These are phyloP conservation scores for Numenius phaeopus DNA, from an alignment of 2,797 vertebrate genomes.

Conservation along the genomic window DNA sequence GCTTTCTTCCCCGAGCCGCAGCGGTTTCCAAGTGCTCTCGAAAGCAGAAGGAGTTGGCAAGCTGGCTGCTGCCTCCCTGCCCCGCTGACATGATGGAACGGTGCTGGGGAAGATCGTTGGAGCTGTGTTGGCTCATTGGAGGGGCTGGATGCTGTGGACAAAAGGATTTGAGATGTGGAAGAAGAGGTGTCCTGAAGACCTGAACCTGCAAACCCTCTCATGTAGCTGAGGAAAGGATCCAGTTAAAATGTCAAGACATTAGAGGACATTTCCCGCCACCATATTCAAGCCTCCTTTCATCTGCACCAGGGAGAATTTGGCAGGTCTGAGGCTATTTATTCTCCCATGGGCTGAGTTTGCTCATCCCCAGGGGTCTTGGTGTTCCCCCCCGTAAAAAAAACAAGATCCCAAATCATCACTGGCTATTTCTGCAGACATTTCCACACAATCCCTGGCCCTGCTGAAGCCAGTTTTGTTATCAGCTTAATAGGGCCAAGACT, in stretches of 20 bases:
- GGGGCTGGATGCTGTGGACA: too few species aligned
- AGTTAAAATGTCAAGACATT: fast-evolving
- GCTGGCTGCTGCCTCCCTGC: not conserved
- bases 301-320: not conserved
- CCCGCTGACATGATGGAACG: fast-evolving
- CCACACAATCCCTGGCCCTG: not conserved
- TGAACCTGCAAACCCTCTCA: not conserved
- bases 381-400: not conserved
- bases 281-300: not conserved
- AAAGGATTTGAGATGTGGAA: not conserved
- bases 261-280: fast-evolving
- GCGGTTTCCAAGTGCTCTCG: not conserved
- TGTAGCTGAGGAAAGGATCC: not conserved
- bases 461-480: slow-evolving; percentile 23
- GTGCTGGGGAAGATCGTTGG: not conserved
- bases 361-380: not conserved
- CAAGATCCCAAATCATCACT: not conserved
- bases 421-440: not conserved
- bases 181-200: not conserved
- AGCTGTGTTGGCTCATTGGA: fast-evolving
- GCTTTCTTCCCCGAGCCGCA: not conserved
- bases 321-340: not conserved
- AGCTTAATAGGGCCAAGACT: slow-evolving; percentile 53
- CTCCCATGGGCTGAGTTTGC: not conserved
- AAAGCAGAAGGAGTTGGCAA: slow-evolving; percentile 7